These are phyloP conservation scores for Fissipunctia ypsillon DNA, from an alignment of 2,888 invertebrate genomes.

Conservation along the genomic window DNA sequence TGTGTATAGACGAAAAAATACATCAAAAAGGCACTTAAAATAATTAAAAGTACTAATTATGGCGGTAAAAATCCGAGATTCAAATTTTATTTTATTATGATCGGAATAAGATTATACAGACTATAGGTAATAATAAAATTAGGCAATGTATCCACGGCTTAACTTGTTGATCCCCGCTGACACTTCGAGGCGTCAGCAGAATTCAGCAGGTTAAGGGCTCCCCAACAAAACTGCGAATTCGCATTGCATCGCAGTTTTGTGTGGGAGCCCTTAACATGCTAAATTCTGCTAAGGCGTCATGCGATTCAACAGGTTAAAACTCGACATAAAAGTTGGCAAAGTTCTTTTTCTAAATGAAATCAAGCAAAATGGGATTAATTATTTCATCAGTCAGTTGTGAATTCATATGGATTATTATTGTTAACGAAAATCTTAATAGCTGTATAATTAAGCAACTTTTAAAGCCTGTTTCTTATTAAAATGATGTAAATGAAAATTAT, in stretches of 20 bases:
- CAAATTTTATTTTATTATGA: too few relatives aligned
- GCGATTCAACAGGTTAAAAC: too few relatives aligned
- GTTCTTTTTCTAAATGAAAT: background rate
- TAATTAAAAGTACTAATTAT: constrained; percentile 62
- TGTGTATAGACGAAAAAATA: constrained; percentile 71
- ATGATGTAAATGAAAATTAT: too few relatives aligned
- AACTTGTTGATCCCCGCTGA: too few relatives aligned
- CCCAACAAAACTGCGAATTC: too few relatives aligned
- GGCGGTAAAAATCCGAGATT: constrained; percentile 62
- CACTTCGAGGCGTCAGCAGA: too few relatives aligned
- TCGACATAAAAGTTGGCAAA: background rate
- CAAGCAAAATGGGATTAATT: background rate
- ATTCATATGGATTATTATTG: too few relatives aligned
- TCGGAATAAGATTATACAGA: too few relatives aligned
- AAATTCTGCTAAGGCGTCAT: too few relatives aligned
- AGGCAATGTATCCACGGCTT: constrained; percentile 21
- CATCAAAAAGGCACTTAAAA: constrained; percentile 72
- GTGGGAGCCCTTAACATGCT: too few relatives aligned
- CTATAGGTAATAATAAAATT: constrained; percentile 7
- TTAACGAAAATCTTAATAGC: background rate
- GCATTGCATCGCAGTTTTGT: too few relatives aligned
- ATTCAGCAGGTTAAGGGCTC: too few relatives aligned
- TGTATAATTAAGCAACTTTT: background rate
- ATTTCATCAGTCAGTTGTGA: background rate
- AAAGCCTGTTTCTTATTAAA: background rate